Percentiles rank a stretch among this genome's conserved stretches.
Evolutionary conservation across 2,113 vertebrate genomes (phyloP).

Genomic region (Spea bombifrons): DNA sequence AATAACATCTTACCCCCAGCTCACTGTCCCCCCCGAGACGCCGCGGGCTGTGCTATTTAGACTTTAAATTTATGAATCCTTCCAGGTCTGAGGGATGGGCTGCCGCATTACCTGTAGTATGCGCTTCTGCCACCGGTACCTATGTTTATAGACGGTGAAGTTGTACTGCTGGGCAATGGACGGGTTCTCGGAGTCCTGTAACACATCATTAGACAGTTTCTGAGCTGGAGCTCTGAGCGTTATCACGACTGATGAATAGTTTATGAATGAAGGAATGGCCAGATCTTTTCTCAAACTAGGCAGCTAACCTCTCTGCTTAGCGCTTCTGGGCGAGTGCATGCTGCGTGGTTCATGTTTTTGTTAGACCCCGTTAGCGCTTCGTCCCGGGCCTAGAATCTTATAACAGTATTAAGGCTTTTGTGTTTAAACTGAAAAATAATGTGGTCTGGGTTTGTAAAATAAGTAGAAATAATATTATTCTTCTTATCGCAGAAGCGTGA

Average conservation of each 20-base stretch:
- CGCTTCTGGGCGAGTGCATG: neutral
- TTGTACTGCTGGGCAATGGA: slow-evolving; percentile 61
- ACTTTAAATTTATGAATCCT: slow-evolving; percentile 14
- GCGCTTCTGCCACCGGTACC: slow-evolving; percentile 74
- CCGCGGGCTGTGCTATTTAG: slow-evolving; percentile 7
- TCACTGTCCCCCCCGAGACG: neutral
- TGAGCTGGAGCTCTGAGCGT: neutral
- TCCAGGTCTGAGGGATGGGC: neutral
- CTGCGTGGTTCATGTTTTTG: neutral
- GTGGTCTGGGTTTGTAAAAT: neutral
- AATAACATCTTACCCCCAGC: neutral
- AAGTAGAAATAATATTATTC: neutral
- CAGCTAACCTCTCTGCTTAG: neutral
- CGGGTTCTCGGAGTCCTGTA: slow-evolving; percentile 57
- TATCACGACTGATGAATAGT: slow-evolving; percentile 20
- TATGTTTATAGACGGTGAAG: slow-evolving; percentile 73
- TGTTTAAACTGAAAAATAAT: neutral
- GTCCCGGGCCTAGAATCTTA: neutral
- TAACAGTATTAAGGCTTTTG: neutral
- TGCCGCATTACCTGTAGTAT: slow-evolving; percentile 66
- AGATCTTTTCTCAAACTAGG: neutral
- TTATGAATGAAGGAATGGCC: slow-evolving; percentile 25
- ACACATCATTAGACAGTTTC: slow-evolving; percentile 42
- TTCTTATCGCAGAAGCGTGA: neutral
- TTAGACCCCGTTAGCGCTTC: neutral